Base-by-base conservation (phyloP, 2,113 vertebrate species). In the Entelurus aequoreus region DNA sequence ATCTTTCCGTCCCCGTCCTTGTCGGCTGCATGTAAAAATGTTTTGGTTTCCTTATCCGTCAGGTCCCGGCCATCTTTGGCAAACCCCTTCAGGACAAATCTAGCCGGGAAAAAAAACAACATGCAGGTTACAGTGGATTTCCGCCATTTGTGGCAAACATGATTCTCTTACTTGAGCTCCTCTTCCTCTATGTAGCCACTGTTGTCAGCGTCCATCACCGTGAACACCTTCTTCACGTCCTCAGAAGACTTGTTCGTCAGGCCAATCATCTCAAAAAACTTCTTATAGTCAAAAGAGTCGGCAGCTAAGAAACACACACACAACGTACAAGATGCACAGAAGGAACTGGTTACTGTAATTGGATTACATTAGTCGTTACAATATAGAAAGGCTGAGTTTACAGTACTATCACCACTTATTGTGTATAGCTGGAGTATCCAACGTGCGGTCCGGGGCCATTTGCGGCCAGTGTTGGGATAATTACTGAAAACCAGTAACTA, bases 1-100 rank as follows among this genome's bases (percentile, higher is more conserved):
- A 99, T 98, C 89, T 97, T 99, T 67, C 95, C 96, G 15, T 99
- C 95, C 64, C 95, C 94, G 0, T 99, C 95, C 89, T 95, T 95
- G 82, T 99, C 96, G n/a, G 94, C 96, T 56, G 95, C 95, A 47
- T 78, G 81, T 87, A 99, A 77, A 77, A 99, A 92, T 11, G 52
- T 84, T 90, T 94, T 94, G 28, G 93, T 96, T 90, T 99, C 96
- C 78, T 92, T 92, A 74, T 90, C 92, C 37, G 94, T 92, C 74
- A 99, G 86, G 72, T 93, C 92, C 68, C 95, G 87, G 79, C 92
- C 94, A 14, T 93, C 86, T 49, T 91, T 76, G 58, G 90, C 74
- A 69, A 98, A 98, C 55, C 92, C 89, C 76, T 95, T 93, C 84
- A 99, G 88, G 67, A 99, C 87, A 64, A 84, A 93, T 79, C 95